Evolutionary conservation across 1,140 invertebrate species (phyloP).

Genomic region (Neodiprion pinetum): DNA sequence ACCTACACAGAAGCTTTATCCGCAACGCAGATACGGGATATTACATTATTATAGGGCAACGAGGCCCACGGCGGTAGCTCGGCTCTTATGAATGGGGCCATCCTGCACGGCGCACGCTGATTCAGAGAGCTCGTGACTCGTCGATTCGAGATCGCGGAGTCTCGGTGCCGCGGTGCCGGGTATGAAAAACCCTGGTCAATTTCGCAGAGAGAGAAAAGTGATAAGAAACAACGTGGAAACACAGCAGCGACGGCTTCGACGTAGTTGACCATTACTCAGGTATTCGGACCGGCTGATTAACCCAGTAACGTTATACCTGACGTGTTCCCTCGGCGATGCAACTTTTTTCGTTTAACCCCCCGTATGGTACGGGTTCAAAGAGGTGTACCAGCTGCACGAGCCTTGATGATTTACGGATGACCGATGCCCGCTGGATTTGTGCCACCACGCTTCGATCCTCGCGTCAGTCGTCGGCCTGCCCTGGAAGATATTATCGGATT

Average conservation of each 20-base stretch:
- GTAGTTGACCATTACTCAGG: background rate
- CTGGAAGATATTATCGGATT: no score
- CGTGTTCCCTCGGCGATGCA: no score
- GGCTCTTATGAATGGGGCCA: constrained; percentile 6
- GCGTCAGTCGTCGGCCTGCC: no score
- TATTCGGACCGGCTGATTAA: background rate
- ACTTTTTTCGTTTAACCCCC: no score
- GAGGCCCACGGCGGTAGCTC: background rate
- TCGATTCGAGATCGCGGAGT: no score
- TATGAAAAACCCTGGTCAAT: no score
- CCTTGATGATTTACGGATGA: constrained; percentile 22
- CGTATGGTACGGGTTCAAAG: background rate
- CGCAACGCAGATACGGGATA: background rate
- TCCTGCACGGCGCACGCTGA: background rate
- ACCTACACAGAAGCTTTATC: background rate
- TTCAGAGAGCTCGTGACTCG: background rate
- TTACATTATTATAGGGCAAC: constrained; percentile 3
- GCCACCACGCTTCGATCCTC: no score
- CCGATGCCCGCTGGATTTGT: constrained; percentile 14
- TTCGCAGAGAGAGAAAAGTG: no score
- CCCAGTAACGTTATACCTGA: background rate
- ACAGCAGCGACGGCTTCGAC: no score
- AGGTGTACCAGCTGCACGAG: constrained; percentile 13
- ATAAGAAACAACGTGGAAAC: no score
- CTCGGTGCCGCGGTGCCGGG: no score